Conservation (phyloP, 2,888 invertebrate species). For the Hypselothyrea guttata region DNA sequence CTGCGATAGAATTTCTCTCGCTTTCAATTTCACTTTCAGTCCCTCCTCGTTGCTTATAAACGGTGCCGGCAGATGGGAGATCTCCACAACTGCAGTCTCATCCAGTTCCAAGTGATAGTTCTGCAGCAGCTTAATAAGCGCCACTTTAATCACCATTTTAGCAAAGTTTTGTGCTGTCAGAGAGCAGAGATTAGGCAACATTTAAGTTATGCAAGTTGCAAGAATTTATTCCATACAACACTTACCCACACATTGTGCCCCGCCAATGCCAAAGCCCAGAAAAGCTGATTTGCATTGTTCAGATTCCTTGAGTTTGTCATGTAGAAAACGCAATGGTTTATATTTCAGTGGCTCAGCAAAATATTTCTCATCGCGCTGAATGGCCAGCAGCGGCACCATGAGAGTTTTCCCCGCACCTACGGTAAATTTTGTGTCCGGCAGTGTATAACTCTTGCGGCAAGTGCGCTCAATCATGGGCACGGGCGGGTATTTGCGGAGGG, state of each 20-base stretch:
- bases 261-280: slow-evolving; percentile 81
- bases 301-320: slow-evolving; percentile 50
- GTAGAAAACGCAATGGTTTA: slow-evolving; percentile 82
- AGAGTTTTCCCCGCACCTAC: slow-evolving; percentile 80
- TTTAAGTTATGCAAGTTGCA: not conserved
- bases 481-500: slow-evolving; percentile 82
- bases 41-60: slow-evolving; percentile 66
- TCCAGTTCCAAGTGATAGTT: slow-evolving; percentile 71
- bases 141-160: slow-evolving; percentile 78
- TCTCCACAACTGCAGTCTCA: slow-evolving; percentile 43
- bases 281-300: slow-evolving; percentile 50
- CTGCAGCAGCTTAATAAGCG: slow-evolving; percentile 72
- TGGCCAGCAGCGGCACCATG: slow-evolving; percentile 80
- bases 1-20: slow-evolving; percentile 46
- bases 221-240: not conserved
- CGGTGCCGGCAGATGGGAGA: slow-evolving; percentile 64
- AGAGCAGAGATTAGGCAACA: not conserved
- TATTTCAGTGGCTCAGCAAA: slow-evolving; percentile 82
- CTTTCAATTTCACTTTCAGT: slow-evolving; percentile 63
- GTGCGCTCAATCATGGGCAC: slow-evolving; percentile 80
- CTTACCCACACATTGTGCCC: slow-evolving; percentile 81
- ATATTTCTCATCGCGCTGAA: slow-evolving; percentile 82
- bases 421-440: slow-evolving; percentile 76
- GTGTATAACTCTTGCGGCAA: slow-evolving; percentile 79
- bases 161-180: slow-evolving; percentile 77